These are phyloP conservation scores for Manis javanica DNA, from an alignment of 2,797 vertebrate genomes.

Conservation along the genomic window DNA sequence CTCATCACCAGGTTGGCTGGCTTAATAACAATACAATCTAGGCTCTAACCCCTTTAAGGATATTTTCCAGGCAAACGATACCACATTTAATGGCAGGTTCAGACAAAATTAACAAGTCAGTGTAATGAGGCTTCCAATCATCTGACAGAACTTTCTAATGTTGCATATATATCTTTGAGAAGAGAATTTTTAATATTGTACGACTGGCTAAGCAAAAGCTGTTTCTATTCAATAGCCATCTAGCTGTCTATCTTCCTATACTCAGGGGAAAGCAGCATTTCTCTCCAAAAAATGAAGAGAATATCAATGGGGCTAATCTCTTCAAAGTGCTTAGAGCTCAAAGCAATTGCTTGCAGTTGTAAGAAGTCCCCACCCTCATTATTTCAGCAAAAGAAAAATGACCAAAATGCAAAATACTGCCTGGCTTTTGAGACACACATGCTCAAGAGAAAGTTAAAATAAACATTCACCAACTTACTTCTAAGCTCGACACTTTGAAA, in stretches of 20 bases:
- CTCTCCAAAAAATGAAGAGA: conserved; percentile 83
- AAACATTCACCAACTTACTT: conserved; percentile 66
- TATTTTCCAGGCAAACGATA: conserved; percentile 75
- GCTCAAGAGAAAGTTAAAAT: conserved; percentile 70
- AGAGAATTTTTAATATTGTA: conserved; percentile 80
- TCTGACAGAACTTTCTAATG: conserved; percentile 60
- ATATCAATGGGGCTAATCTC: conserved; percentile 87
- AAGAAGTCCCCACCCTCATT: conserved; percentile 81
- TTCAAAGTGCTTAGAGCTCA: conserved; percentile 84
- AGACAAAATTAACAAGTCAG: conserved; percentile 69
- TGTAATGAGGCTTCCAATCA: conserved; percentile 62
- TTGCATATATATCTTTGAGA: conserved; percentile 61
- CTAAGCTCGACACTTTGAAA: conserved; percentile 53
- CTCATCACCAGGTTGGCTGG: conserved; percentile 67
- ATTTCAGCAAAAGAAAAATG: conserved; percentile 80
- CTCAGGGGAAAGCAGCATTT: conserved; percentile 82
- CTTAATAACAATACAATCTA: conserved; percentile 66
- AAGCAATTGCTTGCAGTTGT: conserved; percentile 83
- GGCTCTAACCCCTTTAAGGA: conserved; percentile 71
- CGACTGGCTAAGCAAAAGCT: conserved; percentile 79
- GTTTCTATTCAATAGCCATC: conserved; percentile 84
- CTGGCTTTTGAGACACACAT: conserved; percentile 53
- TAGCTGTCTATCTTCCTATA: conserved; percentile 81
- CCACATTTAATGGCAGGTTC: conserved; percentile 58
- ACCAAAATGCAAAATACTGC: conserved; percentile 76